Evolutionary conservation across 2,797 vertebrate species (phyloP).

Genomic region (Chaetodon trifasciatus): DNA sequence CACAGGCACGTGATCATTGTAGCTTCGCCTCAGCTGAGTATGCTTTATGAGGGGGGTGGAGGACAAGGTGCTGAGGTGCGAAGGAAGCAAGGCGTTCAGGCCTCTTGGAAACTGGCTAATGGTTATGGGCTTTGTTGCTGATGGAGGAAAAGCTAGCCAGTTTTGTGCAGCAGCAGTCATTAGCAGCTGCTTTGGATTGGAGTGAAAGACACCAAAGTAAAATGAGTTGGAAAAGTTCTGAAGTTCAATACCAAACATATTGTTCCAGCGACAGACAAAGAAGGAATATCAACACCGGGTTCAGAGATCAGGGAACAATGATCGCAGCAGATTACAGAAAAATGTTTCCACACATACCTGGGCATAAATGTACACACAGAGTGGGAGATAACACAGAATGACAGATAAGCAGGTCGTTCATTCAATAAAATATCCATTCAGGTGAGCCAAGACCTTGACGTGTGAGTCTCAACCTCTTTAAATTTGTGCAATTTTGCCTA

Average conservation of each 20-base stretch:
- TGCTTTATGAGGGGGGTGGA: slow-evolving; percentile 52
- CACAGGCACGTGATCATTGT: slow-evolving; percentile 72
- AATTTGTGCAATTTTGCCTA: neutral
- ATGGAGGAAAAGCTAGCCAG: neutral
- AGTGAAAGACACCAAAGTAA: neutral
- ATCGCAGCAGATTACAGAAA: slow-evolving; percentile 34
- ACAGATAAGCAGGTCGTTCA: slow-evolving; percentile 31
- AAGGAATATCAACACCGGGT: slow-evolving; percentile 7
- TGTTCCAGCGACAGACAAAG: neutral
- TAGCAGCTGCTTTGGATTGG: slow-evolving; percentile 1
- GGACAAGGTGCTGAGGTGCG: slow-evolving; percentile 45
- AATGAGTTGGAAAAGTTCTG: neutral
- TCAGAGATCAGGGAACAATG: slow-evolving; percentile 49
- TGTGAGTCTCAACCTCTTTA: neutral
- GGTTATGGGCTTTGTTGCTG: slow-evolving; percentile 32
- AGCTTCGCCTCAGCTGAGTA: slow-evolving; percentile 67
- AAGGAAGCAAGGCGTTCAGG: slow-evolving; percentile 46
- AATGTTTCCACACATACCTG: slow-evolving; percentile 58
- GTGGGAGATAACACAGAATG: slow-evolving; percentile 31
- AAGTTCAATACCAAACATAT: slow-evolving; percentile 9
- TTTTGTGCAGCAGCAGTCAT: slow-evolving; percentile 15
- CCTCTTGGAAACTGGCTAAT: slow-evolving; percentile 59
- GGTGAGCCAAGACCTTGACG: slow-evolving; percentile 21
- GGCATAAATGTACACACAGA: slow-evolving; percentile 32
- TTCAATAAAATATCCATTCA: slow-evolving; percentile 33